These are phyloP conservation scores for Zalophus californianus DNA, from an alignment of 2,797 vertebrate genomes.

Conservation along the genomic window DNA sequence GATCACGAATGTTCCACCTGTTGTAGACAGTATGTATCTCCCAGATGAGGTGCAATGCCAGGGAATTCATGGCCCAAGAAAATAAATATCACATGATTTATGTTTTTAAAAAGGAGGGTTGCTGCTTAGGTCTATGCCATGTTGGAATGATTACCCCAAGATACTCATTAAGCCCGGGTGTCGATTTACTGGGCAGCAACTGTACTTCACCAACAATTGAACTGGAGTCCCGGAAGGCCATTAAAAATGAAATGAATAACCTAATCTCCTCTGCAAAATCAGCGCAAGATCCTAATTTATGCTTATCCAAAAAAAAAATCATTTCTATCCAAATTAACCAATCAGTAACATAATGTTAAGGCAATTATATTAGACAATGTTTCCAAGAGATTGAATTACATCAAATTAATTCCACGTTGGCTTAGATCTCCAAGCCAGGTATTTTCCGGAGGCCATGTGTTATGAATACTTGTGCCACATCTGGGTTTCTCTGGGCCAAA, in stretches of 20 bases:
- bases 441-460: constrained; percentile 11
- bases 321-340: constrained; percentile 59
- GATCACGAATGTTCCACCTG: neutral
- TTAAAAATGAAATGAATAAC: constrained; percentile 73
- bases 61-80: neutral
- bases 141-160: constrained; percentile 66
- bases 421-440: constrained; percentile 40
- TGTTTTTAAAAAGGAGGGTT: constrained; percentile 57
- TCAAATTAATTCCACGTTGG: constrained; percentile 69
- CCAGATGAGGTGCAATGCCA: constrained; percentile 17
- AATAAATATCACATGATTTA: constrained; percentile 58
- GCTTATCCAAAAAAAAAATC: constrained; percentile 10
- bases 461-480: constrained; percentile 30
- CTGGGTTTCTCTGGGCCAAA: constrained; percentile 28
- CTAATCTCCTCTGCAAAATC: constrained; percentile 65
- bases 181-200: constrained; percentile 66
- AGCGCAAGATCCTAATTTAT: constrained; percentile 66
- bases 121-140: constrained; percentile 29
- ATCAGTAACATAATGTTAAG: constrained; percentile 63
- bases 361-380: constrained; percentile 59
- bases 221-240: constrained; percentile 55
- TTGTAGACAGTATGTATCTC: constrained; percentile 33
- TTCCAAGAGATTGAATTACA: constrained; percentile 71
- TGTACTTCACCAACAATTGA: constrained; percentile 66
- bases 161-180: constrained; percentile 74